Evolutionary conservation across 2,113 vertebrate genomes (phyloP).

Genomic region (Amphilophus citrinellus): DNA sequence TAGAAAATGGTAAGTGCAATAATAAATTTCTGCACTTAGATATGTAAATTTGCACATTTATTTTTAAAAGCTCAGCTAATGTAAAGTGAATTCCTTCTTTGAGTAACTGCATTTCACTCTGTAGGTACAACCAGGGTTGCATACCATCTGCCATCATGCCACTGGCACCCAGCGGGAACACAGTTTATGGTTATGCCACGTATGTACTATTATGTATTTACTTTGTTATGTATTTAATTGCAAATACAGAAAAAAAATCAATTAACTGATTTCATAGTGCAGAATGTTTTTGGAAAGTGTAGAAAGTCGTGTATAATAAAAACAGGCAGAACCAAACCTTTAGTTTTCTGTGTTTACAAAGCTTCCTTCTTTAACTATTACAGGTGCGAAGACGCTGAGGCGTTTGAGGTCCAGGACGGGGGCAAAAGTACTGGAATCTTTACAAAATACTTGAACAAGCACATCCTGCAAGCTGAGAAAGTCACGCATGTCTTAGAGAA

Average conservation of each 20-base stretch:
- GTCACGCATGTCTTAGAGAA: conserved; percentile 88
- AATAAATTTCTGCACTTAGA: neutral
- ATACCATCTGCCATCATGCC: conserved; percentile 83
- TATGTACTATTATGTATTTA: conserved; percentile 70
- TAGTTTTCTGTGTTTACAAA: neutral
- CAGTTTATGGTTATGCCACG: conserved; percentile 90
- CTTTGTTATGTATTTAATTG: neutral
- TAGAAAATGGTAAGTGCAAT: conserved; percentile 83
- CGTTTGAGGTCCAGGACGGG: conserved; percentile 89
- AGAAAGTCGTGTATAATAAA: neutral
- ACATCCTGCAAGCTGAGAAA: conserved; percentile 85
- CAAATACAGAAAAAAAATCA: neutral
- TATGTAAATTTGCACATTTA: neutral
- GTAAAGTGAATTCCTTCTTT: neutral
- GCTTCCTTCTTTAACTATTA: neutral
- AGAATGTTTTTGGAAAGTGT: neutral
- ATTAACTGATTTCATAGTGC: neutral
- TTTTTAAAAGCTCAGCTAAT: neutral
- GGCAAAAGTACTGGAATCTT: conserved; percentile 90
- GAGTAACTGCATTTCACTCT: conserved; percentile 15
- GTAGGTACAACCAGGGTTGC: conserved; percentile 86
- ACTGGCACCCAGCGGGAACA: conserved; percentile 85
- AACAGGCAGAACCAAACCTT: neutral
- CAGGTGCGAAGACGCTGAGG: conserved; percentile 89
- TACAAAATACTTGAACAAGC: conserved; percentile 90